Conservation (phyloP, 1,140 invertebrate species). For the Bathynomus jamesi region DNA sequence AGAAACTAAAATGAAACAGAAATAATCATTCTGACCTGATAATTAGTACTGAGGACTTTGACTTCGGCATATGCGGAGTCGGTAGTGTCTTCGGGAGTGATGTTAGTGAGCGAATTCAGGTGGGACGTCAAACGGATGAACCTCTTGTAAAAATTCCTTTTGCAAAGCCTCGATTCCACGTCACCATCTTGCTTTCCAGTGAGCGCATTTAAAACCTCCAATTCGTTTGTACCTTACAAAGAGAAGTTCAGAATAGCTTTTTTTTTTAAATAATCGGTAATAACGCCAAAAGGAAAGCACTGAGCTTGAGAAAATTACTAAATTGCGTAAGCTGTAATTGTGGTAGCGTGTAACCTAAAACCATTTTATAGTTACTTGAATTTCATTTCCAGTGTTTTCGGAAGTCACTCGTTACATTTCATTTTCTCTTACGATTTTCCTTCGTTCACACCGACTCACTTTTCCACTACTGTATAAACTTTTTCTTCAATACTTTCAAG, state of each 20-base stretch:
- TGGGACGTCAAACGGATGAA: slow-evolving; percentile 49
- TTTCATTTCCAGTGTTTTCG: too few species aligned
- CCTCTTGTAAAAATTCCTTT: slow-evolving; percentile 63
- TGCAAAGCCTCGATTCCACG: slow-evolving; percentile 66
- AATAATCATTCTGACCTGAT: neutral
- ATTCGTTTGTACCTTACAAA: neutral
- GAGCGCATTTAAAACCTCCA: slow-evolving; percentile 71
- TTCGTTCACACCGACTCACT: too few species aligned
- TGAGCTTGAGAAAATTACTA: too few species aligned
- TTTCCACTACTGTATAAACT: too few species aligned
- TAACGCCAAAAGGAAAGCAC: too few species aligned
- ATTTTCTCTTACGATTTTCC: too few species aligned
- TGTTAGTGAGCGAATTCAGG: neutral
- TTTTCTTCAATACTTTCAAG: too few species aligned
- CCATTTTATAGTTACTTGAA: too few species aligned
- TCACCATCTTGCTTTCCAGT: slow-evolving; percentile 66
- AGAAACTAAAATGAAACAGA: too few species aligned
- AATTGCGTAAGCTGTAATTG: too few species aligned
- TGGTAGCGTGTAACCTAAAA: too few species aligned
- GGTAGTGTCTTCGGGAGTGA: neutral
- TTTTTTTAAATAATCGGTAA: neutral
- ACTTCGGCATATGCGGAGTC: neutral
- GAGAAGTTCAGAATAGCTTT: neutral
- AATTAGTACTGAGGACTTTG: neutral
- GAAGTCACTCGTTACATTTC: too few species aligned